Evolutionary conservation across 2,113 vertebrate genomes (phyloP).

Genomic region (Smithornis capensis): DNA sequence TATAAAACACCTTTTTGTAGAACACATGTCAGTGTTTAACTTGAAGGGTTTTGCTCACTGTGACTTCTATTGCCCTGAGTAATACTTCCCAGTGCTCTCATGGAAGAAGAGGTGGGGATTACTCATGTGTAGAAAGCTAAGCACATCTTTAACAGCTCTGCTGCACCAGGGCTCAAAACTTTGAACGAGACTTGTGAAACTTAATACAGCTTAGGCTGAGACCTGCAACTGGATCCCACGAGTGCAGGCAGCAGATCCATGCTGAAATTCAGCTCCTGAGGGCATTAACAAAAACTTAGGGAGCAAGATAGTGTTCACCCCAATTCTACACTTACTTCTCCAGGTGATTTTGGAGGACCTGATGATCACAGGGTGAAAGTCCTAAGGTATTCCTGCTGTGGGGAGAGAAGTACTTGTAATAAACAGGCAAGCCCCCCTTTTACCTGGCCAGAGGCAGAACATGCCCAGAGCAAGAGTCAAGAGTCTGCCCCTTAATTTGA

Average conservation of each 20-base stretch:
- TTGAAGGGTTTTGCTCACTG: neutral
- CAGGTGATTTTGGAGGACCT: neutral
- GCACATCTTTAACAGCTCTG: neutral
- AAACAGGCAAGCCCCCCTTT: neutral
- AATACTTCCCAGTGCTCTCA: neutral
- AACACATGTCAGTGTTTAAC: neutral
- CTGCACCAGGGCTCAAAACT: neutral
- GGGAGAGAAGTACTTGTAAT: neutral
- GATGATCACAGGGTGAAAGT: neutral
- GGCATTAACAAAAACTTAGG: neutral
- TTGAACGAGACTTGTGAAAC: neutral
- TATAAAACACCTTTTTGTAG: neutral
- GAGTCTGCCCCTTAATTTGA: neutral
- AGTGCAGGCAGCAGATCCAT: neutral
- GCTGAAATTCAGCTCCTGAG: neutral
- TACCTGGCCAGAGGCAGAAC: neutral
- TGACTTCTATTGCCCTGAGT: neutral
- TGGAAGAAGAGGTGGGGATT: neutral
- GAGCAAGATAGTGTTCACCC: neutral
- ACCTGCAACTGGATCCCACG: neutral
- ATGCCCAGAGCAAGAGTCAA: neutral
- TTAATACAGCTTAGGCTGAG: neutral
- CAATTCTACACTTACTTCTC: neutral
- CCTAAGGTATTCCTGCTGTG: neutral
- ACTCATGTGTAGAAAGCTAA: neutral